Conservation (phyloP, 2,113 vertebrate genomes). For the Rhinolophus ferrumequinum region DNA sequence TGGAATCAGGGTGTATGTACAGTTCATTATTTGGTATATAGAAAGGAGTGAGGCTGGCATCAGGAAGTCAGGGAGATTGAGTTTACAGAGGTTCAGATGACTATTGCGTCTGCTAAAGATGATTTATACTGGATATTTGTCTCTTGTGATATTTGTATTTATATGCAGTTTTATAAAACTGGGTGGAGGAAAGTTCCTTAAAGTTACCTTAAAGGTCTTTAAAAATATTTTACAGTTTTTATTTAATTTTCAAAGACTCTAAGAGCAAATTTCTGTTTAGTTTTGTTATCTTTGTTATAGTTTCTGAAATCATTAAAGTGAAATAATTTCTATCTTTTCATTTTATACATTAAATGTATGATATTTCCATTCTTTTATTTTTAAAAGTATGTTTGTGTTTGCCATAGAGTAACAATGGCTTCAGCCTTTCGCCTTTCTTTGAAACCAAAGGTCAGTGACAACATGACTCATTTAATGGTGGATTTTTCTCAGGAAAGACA, state of each 20-base stretch:
- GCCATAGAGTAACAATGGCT: constrained; percentile 94
- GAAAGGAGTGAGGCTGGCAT: constrained; percentile 63
- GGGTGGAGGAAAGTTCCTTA: background rate
- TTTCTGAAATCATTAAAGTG: constrained; percentile 39
- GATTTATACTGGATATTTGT: background rate
- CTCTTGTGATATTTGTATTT: background rate
- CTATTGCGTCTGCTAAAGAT: background rate
- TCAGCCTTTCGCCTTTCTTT: constrained; percentile 94
- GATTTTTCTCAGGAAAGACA: constrained; percentile 92
- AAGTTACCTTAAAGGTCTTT: constrained; percentile 22
- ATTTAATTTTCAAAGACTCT: constrained; percentile 42
- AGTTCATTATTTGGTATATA: constrained; percentile 20
- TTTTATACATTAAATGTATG: constrained; percentile 56
- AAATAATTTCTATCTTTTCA: constrained; percentile 29
- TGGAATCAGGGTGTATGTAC: background rate
- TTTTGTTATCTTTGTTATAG: constrained; percentile 5
- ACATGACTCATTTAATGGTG: constrained; percentile 94
- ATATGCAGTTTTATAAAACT: constrained; percentile 39
- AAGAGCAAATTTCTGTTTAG: constrained; percentile 44
- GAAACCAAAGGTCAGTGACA: constrained; percentile 91
- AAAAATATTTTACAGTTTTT: constrained; percentile 10
- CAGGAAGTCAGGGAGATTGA: constrained; percentile 65
- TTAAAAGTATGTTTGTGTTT: constrained; percentile 74
- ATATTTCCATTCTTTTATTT: constrained; percentile 52
- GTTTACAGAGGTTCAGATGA: constrained; percentile 31